Evolutionary conservation across 2,797 vertebrate genomes (phyloP), one percentile per base, ranked within the genome.

Genomic region (Gila robusta): DNA sequence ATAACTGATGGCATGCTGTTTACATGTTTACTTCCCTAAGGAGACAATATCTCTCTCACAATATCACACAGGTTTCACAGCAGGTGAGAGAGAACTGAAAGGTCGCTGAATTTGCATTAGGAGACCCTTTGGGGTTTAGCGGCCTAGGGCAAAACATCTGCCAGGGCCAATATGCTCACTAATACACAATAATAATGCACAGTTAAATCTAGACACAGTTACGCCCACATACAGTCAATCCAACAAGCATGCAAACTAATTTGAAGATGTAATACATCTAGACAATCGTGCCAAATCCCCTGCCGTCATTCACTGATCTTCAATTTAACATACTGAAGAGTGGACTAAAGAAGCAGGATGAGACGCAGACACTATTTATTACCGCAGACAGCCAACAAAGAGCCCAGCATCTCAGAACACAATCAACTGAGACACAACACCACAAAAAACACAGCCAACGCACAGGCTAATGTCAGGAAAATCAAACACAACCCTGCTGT

Each of bases 391-490:
- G 67, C 49, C 41, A 54, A 67, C 67, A 88, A 85, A 37, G 67
- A 91, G 69, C 86, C 54, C 82, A 84, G 56, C 76, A 92, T 93
- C 92, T 93, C 89, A 90, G 67, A 54, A 92, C 52, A 89, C 86
- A 91, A 92, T 62, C 88, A 92, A 91, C 88, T 81, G 5, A 83
- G 90, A 90, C 89, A 79, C 91, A 91, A 91, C 89, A 87, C 89
- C 87, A 67, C 83, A 56, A 19, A 92, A 92, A 92, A 91, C 89
- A 88, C 87, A 83, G 74, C 88, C 78, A 7, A 21, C 87, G 69
- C 72, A 87, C 7, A 82, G 64, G 87, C 89, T 94, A 94, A 95
- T 90, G 91, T 93, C 88, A 90, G 92, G 92, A 94, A 93, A 91
- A 54, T 78, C 90, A 92, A 90, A 91, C 39, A 26, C 39, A 21